Base-by-base conservation (phyloP, 2,797 vertebrate species). In the Muscicapa striata region DNA sequence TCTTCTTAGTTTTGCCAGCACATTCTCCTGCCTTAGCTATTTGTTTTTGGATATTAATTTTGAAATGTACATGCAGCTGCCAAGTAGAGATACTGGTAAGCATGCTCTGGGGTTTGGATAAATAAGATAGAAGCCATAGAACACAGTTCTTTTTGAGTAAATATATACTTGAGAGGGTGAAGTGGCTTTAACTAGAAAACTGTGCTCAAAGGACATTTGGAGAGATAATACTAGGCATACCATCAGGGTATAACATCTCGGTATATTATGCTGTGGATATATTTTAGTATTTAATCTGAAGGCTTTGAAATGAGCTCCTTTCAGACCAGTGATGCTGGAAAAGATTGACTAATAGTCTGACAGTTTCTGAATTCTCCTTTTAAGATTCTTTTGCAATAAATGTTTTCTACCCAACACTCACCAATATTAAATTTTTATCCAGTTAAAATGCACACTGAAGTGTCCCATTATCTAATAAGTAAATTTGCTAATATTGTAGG, bases 41-140 rank as follows among this genome's bases (percentile, higher is more conserved):
- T 94, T 72, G 11, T 1, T 88, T 91, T 89, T 87, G 66, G 5
- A 51, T 91, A 86, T 62, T 89, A 66, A 80, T 88, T 91, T 92
- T 15, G 51, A 80, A 93, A 72, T 46, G n/a, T 81, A 84, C 38
- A 67, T 27, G 52, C 12, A 86, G 73, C 43, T 91, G 62, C 66
- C 54, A 94, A 88, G 51, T 52, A 45, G 30, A 59, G 26, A 11
- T 69, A 64, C 40, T 69, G 46, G 45, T 72, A 84, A 93, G 27
- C 22, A 6, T 38, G 13, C 36, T 81, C 40, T 48, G n/a, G 36
- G 26, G 7, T 45, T 26, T 67, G 54, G 72, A 40, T 89, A 92
- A 85, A 70, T 61, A 87, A 70, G 41, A 70, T 10, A 55, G 59
- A 74, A 52, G 34, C 41, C 43, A 46, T 1, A 74, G 57, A 94